Conservation (phyloP, 2,888 invertebrate species). For the Leptopterna dolabrata region DNA sequence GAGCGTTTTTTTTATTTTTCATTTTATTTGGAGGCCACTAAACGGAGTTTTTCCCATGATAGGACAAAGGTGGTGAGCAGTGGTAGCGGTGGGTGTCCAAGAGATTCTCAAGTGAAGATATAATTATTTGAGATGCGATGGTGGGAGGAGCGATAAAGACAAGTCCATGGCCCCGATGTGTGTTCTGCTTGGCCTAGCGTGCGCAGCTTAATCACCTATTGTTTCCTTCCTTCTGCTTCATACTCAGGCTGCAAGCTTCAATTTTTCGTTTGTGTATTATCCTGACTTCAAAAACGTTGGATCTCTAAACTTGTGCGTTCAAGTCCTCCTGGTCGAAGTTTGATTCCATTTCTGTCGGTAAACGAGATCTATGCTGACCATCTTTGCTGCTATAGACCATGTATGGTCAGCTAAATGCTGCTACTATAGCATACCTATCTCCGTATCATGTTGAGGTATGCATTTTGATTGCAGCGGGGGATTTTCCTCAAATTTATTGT, state of each 20-base stretch:
- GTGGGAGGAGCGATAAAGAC: not conserved
- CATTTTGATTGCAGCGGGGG: too few species aligned
- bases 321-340: too few species aligned
- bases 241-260: not conserved
- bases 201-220: conserved; percentile 21
- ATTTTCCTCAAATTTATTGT: too few species aligned
- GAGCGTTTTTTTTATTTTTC: not conserved
- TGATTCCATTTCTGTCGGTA: too few species aligned
- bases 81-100: not conserved
- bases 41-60: not conserved
- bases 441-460: too few species aligned
- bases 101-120: conserved; percentile 14
- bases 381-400: too few species aligned
- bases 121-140: conserved; percentile 23
- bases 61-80: not conserved
- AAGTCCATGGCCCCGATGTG: conserved; percentile 30
- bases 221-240: not conserved
- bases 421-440: too few species aligned
- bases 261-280: too few species aligned
- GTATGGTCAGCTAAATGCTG: too few species aligned
- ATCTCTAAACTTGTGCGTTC: too few species aligned
- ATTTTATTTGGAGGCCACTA: not conserved
- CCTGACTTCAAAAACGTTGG: too few species aligned
- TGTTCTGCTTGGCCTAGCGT: conserved; percentile 29
- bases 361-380: too few species aligned